Evolutionary conservation across 2,113 vertebrate genomes (phyloP), one percentile per base, ranked within the genome.

Genomic region (Hippopotamus amphibius): DNA sequence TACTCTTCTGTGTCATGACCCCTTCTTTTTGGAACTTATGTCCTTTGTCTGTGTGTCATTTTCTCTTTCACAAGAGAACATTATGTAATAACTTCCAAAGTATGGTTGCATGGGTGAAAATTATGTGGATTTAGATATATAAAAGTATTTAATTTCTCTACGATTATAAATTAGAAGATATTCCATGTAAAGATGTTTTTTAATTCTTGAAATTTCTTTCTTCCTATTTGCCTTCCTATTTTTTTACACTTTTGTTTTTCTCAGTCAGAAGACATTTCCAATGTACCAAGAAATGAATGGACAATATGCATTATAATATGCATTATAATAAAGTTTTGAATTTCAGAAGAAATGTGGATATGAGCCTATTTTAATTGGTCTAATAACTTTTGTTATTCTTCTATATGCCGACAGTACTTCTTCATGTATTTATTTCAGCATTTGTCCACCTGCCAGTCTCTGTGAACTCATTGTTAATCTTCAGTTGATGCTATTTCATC

Each of bases 211-310:
- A 71, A 92, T 55, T 46, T 48, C 15, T 48, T 95, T 79, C n/a
- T 92, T 72, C 55, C 22, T 59, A 33, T 7, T 48, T 68, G 66
- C 65, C 66, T 16, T 4, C 24, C 15, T 65, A 43, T 26, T 74
- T 90, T 74, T 87, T 91, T n/a, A 74, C 24, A 80, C 5, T 66
- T 90, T 17, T 7, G 14, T 83, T 95, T 82, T 94, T 91, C 50
- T 74, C 46, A 63, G 63, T 53, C 50, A 59, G 10, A 72, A 55
- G 30, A 37, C 15, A 65, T 85, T 43, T 82, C 90, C 2, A 61
- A 37, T 76, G 28, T 30, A 76, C 7, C 55, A 61, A 90, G 26
- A 86, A 76, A 82, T 72, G n/a, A 84, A 76, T 63, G 7, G n/a
- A 55, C 10, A 86, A n/a, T 46, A 68, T 46, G 24, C 12, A 59